phyloP scores from a whole-genome alignment of 2,113 vertebrate species.

The Emydura subglobosa region DNA sequence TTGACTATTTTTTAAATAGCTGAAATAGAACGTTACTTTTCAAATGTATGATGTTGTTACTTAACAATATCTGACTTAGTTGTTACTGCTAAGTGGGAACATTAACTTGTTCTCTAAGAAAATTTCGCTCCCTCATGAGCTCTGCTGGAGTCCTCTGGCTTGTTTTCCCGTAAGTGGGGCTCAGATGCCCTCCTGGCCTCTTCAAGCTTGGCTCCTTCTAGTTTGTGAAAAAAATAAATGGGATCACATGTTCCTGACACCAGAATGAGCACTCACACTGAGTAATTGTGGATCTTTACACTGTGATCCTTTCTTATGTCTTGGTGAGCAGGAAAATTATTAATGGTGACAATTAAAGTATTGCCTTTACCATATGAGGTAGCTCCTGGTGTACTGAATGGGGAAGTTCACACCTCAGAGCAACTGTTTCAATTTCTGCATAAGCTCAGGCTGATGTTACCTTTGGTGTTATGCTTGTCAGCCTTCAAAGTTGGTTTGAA shows the following conservation, averaged over 20 bases:
- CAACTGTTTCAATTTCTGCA: background rate
- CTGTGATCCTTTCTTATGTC: background rate
- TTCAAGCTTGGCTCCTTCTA: background rate
- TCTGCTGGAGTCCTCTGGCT: background rate
- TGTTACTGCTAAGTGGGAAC: background rate
- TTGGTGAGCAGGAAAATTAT: background rate
- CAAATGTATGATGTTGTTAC: background rate
- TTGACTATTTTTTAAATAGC: background rate
- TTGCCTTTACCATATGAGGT: too few species aligned
- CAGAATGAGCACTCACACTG: background rate
- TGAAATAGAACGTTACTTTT: background rate
- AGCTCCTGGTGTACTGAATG: background rate
- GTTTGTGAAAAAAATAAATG: background rate
- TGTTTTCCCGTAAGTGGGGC: background rate
- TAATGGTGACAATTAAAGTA: background rate
- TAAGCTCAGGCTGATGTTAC: background rate
- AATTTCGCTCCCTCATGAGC: too few species aligned
- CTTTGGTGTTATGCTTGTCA: background rate
- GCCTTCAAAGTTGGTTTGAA: background rate
- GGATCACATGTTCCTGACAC: background rate
- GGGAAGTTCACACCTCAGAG: background rate
- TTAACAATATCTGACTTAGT: too few species aligned
- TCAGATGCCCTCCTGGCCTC: background rate
- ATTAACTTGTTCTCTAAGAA: background rate
- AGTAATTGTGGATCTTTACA: background rate